Percentiles rank a stretch among this genome's conserved stretches.
Evolutionary conservation across 2,888 invertebrate species (phyloP).

Genomic region (Eristalis pertinax): DNA sequence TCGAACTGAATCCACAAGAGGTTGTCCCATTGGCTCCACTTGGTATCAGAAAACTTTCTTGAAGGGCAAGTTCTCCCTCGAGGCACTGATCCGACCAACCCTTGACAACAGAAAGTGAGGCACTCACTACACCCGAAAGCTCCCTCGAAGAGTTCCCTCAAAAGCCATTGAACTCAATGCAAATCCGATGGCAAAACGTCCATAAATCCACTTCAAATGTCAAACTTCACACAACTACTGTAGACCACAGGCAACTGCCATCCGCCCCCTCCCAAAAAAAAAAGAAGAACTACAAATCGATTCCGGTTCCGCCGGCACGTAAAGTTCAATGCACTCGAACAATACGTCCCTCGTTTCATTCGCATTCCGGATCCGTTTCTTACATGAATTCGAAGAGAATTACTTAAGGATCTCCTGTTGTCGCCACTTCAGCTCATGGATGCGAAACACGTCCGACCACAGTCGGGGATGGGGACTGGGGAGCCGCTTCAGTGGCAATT

Average conservation of each 20-base stretch:
- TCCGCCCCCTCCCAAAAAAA: not conserved
- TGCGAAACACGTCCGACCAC: not conserved
- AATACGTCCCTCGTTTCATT: not conserved
- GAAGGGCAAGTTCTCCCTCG: too few species aligned
- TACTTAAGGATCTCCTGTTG: not conserved
- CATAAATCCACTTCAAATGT: not conserved
- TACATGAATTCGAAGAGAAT: not conserved
- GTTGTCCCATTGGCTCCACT: too few species aligned
- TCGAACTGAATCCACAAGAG: too few species aligned
- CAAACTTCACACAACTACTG: not conserved
- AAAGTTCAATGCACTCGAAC: constrained; percentile 6
- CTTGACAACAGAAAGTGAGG: too few species aligned
- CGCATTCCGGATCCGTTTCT: not conserved
- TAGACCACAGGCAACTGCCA: not conserved
- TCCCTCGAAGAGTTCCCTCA: too few species aligned
- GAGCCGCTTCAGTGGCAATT: not conserved
- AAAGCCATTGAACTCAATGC: not conserved
- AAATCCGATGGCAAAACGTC: not conserved
- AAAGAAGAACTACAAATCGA: not conserved
- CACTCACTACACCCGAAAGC: too few species aligned
- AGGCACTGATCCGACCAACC: too few species aligned
- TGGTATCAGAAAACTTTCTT: too few species aligned
- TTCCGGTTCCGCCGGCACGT: not conserved
- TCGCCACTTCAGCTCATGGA: not conserved
- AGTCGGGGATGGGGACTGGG: not conserved